Percentiles rank a stretch among this genome's conserved stretches.
Conservation (phyloP, 2,113 vertebrate genomes). For the Etia nguti region DNA sequence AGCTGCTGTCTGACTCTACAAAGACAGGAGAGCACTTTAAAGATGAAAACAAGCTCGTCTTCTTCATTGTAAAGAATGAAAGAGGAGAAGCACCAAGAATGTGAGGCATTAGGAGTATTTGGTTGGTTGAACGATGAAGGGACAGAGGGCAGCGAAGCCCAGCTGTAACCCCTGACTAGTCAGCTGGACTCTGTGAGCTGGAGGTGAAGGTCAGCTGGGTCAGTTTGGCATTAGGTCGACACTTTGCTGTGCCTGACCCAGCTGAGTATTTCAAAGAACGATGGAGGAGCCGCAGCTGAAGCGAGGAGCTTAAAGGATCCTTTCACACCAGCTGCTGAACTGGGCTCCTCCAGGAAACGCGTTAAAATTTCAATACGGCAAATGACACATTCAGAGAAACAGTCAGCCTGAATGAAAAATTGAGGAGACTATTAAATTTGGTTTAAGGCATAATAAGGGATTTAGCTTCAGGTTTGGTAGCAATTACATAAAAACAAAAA, state of each 20-base stretch:
- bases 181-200: constrained; percentile 13
- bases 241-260: neutral
- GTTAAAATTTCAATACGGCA: accelerated
- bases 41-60: neutral
- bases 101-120: constrained; percentile 44
- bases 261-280: constrained; percentile 2
- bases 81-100: constrained; percentile 43
- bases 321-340: constrained; percentile 27
- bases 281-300: neutral
- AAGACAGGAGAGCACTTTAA: neutral
- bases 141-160: constrained; percentile 16
- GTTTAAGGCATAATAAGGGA: neutral
- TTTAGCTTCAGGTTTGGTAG: neutral
- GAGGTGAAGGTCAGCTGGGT: constrained; percentile 40
- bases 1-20: neutral
- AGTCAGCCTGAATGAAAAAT: neutral
- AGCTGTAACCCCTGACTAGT: neutral
- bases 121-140: neutral
- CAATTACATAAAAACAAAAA: neutral
- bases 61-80: constrained; percentile 26
- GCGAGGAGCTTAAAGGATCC: neutral
- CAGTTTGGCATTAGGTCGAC: constrained; percentile 16
- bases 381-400: neutral
- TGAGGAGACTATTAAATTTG: accelerated
- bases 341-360: accelerated